phyloP scores from a whole-genome alignment of 1,140 invertebrate genomes.

The Diabrotica undecimpunctata region DNA sequence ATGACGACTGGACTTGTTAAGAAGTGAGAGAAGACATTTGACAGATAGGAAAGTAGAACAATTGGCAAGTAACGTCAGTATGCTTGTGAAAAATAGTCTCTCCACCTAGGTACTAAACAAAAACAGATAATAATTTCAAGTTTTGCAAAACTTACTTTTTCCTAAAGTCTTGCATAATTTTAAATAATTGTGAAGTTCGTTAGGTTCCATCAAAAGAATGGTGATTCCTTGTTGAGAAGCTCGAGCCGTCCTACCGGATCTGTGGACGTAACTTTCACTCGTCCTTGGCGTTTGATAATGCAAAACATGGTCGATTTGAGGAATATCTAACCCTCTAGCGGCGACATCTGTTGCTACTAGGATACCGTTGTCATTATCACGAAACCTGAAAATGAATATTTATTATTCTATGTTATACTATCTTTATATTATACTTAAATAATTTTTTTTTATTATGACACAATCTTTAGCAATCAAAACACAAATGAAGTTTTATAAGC shows the following conservation, averaged over 20 bases:
- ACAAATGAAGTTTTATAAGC: too few species aligned
- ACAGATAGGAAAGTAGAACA: too few species aligned
- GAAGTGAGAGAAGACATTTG: too few species aligned
- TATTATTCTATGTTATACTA: constrained; percentile 6
- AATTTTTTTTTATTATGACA: too few species aligned
- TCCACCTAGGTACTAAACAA: too few species aligned
- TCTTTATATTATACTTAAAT: too few species aligned
- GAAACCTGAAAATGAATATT: constrained; percentile 61
- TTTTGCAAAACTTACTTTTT: constrained; percentile 60
- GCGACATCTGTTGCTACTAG: constrained; percentile 98
- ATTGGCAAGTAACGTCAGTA: too few species aligned
- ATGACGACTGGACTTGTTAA: too few species aligned
- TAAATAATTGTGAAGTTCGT: constrained; percentile 75
- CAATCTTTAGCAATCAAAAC: too few species aligned
- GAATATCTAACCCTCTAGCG: constrained; percentile 93
- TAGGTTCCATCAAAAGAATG: constrained; percentile 86
- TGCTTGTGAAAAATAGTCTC: too few species aligned
- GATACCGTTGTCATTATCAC: constrained; percentile 67
- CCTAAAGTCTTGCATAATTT: constrained; percentile 80
- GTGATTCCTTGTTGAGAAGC: constrained; percentile 86
- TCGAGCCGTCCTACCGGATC: constrained; percentile 93
- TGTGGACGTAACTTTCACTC: constrained; percentile 93
- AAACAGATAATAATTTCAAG: neutral
- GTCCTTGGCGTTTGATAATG: constrained; percentile 97
- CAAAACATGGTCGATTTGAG: constrained; percentile 89